Percentiles rank a stretch among this genome's conserved stretches.
These are phyloP conservation scores for Enhydra lutris DNA, from an alignment of 2,113 vertebrate genomes.

Conservation along the genomic window DNA sequence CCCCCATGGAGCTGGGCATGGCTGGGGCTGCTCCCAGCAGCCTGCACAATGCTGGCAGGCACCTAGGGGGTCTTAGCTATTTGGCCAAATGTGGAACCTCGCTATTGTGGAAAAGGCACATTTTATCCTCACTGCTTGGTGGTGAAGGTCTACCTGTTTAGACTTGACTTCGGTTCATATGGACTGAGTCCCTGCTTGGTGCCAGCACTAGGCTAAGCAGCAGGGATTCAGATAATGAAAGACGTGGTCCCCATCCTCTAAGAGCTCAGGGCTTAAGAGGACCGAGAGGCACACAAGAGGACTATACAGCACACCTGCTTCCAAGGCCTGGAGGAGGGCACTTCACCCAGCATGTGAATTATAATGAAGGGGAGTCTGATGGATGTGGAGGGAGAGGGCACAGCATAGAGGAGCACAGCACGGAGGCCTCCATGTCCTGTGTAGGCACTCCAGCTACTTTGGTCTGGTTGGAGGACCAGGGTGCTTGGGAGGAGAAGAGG, in stretches of 20 bases:
- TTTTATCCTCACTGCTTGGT: neutral
- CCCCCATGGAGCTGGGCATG: neutral
- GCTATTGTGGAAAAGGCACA: neutral
- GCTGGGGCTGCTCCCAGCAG: neutral
- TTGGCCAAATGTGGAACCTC: too few species aligned
- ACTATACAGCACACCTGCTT: neutral
- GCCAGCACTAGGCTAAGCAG: neutral
- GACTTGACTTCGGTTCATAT: neutral
- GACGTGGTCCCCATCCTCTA: neutral
- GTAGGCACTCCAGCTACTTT: neutral
- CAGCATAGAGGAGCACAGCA: neutral
- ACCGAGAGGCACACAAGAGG: neutral
- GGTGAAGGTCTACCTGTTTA: neutral
- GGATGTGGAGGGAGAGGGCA: neutral
- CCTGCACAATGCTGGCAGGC: neutral
- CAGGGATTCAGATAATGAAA: neutral
- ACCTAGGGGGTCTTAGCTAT: neutral
- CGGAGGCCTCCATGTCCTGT: neutral
- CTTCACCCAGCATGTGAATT: neutral
- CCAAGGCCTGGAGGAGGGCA: neutral
- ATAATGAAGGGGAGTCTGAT: neutral
- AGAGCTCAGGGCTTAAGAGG: neutral
- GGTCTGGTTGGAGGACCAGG: neutral
- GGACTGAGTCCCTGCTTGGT: neutral
- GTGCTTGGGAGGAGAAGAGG: neutral